A percentile compares a stretch with the other conserved stretches of the same genome.
phyloP scores from a whole-genome alignment of 2,888 invertebrate genomes.

The Lordiphosa andalusiaca region DNA sequence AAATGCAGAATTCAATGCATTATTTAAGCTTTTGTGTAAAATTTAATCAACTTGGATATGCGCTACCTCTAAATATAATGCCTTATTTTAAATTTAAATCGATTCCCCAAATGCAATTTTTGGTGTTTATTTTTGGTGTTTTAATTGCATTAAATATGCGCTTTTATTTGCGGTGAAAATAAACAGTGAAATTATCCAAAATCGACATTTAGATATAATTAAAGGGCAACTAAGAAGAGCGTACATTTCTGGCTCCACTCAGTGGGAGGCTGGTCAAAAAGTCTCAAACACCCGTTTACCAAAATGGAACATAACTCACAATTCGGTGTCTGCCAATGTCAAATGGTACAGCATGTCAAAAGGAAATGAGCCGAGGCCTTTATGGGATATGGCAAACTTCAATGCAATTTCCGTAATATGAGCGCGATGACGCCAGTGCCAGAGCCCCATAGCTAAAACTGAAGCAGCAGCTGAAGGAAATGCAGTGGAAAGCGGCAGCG shows the following conservation, averaged over 20 bases:
- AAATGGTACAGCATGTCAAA: constrained; percentile 31
- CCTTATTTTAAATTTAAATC: constrained; percentile 10
- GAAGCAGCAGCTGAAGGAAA: constrained; percentile 8
- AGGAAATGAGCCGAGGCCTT: constrained; percentile 53
- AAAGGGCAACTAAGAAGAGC: too few relatives aligned
- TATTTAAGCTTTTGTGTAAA: constrained; percentile 33
- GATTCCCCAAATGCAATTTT: constrained; percentile 45
- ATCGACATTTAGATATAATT: too few relatives aligned
- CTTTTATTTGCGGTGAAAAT: constrained; percentile 18
- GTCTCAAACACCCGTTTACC: background rate
- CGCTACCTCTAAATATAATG: constrained; percentile 30
- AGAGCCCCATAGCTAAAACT: constrained; percentile 7
- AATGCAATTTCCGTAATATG: constrained; percentile 69
- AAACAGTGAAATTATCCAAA: constrained; percentile 9
- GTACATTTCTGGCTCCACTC: too few relatives aligned
- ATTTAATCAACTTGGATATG: constrained; percentile 37
- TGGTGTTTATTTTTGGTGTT: constrained; percentile 16
- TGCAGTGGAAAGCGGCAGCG: constrained; percentile 39
- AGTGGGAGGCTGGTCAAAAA: too few relatives aligned
- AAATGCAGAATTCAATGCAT: constrained; percentile 12
- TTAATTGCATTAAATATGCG: constrained; percentile 62
- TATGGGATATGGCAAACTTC: constrained; percentile 44
- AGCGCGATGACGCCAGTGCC: constrained; percentile 30
- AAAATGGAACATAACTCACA: background rate
- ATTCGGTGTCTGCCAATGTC: too few relatives aligned